Base-by-base conservation (phyloP, 2,888 invertebrate genomes). In the Punctoribates punctum region DNA sequence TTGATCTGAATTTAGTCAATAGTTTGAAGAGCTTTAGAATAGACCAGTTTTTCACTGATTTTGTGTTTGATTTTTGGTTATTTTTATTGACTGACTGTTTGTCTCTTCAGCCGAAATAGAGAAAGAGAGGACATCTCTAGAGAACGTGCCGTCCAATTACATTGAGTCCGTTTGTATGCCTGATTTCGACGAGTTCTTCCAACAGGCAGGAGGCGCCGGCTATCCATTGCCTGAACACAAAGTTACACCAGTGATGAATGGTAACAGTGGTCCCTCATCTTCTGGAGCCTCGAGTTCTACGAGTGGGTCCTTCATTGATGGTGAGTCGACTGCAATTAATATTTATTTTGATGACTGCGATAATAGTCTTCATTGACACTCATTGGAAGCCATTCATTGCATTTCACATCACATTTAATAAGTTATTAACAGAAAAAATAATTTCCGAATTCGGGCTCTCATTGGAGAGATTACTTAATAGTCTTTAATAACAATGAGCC, bases 161-260 rank as follows among this genome's bases (percentile, higher is more conserved):
- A 92, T 91, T 87, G 92, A 92, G 84, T 38, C 67, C 20, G 62
- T 62, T 29, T 91, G 90, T 86, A 89, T 91, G 80, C 91, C 91
- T 80, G 91, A 92, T 83, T 84, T 89, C 80, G 87, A 88, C 78
- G 88, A 90, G 77, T 90, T 90, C 84, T 88, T 91, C 84, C 87
- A 88, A 73, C 80, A 81, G 38, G 17, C 73, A 25, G 78, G 77
- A 54, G 87, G 86, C 81, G 85, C 86, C 83, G 75, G 57, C 4
- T 78, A 79, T 67, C 83, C 83, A 80, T 84, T 78, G 83, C 83
- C 78, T 83, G 86, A 80, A 83, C 84, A 81, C 81, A 82, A 81
- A 75, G 81, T 81, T 75, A 80, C 79, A 34, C 84, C 81, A 27
- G 78, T 81, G 34, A 79, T 81, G 78, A 81, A 85, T 84, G 78